Evolutionary conservation across 1,140 invertebrate genomes (phyloP).

Genomic region (Neodiprion virginianus): DNA sequence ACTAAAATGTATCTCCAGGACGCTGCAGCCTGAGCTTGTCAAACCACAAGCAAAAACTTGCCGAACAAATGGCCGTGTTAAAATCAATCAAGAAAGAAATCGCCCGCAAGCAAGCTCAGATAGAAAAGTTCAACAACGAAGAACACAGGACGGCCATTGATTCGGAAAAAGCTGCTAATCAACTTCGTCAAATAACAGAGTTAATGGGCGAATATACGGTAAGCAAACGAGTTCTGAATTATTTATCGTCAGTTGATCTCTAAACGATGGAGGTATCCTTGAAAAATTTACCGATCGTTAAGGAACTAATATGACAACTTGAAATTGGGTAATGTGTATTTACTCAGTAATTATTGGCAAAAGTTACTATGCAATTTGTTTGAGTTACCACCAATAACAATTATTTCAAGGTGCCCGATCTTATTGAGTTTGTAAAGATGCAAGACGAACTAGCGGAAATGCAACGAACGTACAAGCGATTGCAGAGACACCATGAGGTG

Average conservation of each 20-base stretch:
- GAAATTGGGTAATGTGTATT: too few relatives aligned
- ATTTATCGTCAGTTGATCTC: constrained; percentile 6
- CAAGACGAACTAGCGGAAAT: constrained; percentile 61
- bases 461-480: constrained; percentile 57
- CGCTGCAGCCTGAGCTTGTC: constrained; percentile 52
- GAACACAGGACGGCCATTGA: constrained; percentile 40
- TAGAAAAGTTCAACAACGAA: constrained; percentile 28
- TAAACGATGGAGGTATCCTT: not conserved
- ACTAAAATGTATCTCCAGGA: constrained; percentile 29
- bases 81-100: constrained; percentile 46
- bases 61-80: constrained; percentile 53
- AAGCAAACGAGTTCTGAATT: constrained; percentile 13
- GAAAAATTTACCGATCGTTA: too few relatives aligned
- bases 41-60: constrained; percentile 58
- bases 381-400: not conserved
- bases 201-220: constrained; percentile 51
- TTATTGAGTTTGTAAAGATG: constrained; percentile 64
- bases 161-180: constrained; percentile 43
- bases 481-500: constrained; percentile 60
- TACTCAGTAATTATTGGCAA: too few relatives aligned
- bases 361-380: not conserved
- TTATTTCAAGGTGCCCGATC: constrained; percentile 56
- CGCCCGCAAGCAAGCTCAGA: constrained; percentile 31
- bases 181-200: constrained; percentile 47
- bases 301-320: too few relatives aligned